These are phyloP conservation scores for Drosophila pseudotalamancana DNA, from an alignment of 2,888 invertebrate genomes.

Conservation along the genomic window DNA sequence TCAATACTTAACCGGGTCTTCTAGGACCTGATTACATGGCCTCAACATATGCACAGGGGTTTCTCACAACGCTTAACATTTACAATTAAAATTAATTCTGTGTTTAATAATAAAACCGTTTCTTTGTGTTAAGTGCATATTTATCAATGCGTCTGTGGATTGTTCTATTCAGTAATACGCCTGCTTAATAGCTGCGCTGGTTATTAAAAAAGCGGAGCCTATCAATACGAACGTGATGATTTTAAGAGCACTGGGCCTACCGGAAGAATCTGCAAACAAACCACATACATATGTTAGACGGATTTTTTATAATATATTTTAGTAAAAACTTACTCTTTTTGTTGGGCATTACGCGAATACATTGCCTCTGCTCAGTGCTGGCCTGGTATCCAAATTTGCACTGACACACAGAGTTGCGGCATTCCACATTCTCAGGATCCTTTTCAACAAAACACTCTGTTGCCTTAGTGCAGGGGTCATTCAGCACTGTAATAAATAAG, in stretches of 20 bases:
- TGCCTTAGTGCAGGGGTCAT: constrained; percentile 78
- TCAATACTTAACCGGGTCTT: constrained; percentile 22
- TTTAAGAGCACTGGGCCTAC: constrained; percentile 84
- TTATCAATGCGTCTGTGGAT: not conserved
- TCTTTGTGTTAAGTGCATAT: not conserved
- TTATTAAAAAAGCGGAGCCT: constrained; percentile 83
- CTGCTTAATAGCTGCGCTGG: constrained; percentile 84
- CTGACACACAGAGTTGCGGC: constrained; percentile 83
- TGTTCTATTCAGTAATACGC: constrained; percentile 68
- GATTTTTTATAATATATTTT: not conserved
- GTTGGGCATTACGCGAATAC: constrained; percentile 79
- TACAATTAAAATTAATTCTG: constrained; percentile 14
- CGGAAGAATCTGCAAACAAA: constrained; percentile 83
- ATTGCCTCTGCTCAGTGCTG: constrained; percentile 69
- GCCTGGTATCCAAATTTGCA: constrained; percentile 81
- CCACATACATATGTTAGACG: not conserved
- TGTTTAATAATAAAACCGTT: constrained; percentile 18
- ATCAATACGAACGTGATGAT: constrained; percentile 83
- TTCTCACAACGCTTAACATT: constrained; percentile 51
- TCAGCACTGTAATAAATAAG: constrained; percentile 61
- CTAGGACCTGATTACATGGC: constrained; percentile 20
- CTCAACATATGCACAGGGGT: constrained; percentile 46
- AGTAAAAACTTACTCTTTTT: constrained; percentile 76
- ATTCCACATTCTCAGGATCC: constrained; percentile 81
- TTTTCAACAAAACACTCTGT: constrained; percentile 81